phyloP scores from a whole-genome alignment of 2,888 invertebrate genomes.

The Amblyjoppa fuscipennis region DNA sequence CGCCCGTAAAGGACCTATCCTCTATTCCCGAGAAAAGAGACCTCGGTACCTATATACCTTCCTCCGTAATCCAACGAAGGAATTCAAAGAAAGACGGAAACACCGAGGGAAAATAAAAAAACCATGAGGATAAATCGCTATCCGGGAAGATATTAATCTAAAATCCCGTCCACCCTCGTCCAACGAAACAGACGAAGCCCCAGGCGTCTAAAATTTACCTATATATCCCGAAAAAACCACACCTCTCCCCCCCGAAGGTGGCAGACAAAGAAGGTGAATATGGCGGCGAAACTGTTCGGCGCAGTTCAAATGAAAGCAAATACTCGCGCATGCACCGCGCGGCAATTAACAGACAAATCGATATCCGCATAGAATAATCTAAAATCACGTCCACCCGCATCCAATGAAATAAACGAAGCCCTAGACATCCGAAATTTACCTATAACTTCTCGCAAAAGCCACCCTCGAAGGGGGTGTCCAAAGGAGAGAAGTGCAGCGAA shows the following conservation, averaged over 20 bases:
- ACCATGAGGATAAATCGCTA: slow-evolving; percentile 54
- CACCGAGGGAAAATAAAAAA: slow-evolving; percentile 19
- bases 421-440: not conserved
- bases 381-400: slow-evolving; percentile 60
- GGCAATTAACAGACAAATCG: too few relatives aligned
- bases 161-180: slow-evolving; percentile 59
- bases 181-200: not conserved
- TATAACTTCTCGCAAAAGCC: not conserved
- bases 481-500: not conserved
- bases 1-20: not conserved
- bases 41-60: slow-evolving; percentile 11
- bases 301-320: too few relatives aligned
- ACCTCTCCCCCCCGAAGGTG: too few relatives aligned
- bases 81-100: slow-evolving; percentile 16
- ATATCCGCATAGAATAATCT: slow-evolving; percentile 50
- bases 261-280: too few relatives aligned
- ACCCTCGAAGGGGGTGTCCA: not conserved
- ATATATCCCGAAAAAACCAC: too few relatives aligned
- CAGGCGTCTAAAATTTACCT: not conserved
- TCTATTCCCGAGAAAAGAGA: not conserved
- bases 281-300: too few relatives aligned
- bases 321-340: too few relatives aligned
- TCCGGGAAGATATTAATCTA: slow-evolving; percentile 57
- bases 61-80: slow-evolving; percentile 42
- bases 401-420: not conserved